Evolutionary conservation across 2,797 vertebrate genomes (phyloP).

Genomic region (Champsocephalus gunnari): DNA sequence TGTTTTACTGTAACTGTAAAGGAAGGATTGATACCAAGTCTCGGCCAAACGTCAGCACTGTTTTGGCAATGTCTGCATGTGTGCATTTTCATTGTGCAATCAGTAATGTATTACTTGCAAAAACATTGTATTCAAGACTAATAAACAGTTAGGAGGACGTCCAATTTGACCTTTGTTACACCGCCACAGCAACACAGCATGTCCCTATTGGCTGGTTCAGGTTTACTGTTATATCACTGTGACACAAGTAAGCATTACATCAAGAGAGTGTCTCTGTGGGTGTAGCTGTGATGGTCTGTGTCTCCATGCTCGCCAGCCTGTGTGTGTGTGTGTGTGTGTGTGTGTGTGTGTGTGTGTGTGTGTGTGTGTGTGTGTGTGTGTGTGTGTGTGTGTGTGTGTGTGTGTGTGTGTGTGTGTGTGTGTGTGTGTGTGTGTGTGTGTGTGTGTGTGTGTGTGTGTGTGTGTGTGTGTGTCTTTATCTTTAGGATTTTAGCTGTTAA

Average conservation of each 20-base stretch:
- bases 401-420: slow-evolving; percentile 2
- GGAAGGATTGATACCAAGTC: too few relatives aligned
- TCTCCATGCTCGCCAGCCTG: slow-evolving; percentile 5
- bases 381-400: slow-evolving; percentile 20
- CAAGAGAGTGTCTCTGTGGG: slow-evolving; percentile 26
- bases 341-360: slow-evolving; percentile 7
- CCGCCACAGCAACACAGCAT: slow-evolving; percentile 1
- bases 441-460: slow-evolving; percentile 10
- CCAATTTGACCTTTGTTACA: slow-evolving; percentile 33
- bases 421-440: slow-evolving; percentile 14
- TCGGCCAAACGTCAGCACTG: too few relatives aligned
- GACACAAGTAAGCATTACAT: slow-evolving; percentile 40
- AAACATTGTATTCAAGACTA: background rate
- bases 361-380: slow-evolving; percentile 6
- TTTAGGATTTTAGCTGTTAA: slow-evolving; percentile 57
- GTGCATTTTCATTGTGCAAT: background rate
- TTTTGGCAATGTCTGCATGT: too few relatives aligned
- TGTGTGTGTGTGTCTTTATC: slow-evolving; percentile 26
- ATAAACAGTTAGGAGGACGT: slow-evolving; percentile 12
- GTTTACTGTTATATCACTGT: slow-evolving; percentile 41
- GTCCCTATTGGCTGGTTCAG: slow-evolving; percentile 41
- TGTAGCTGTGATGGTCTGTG: slow-evolving; percentile 21
- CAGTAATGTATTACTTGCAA: background rate
- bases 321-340: slow-evolving; percentile 19
- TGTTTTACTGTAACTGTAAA: too few relatives aligned